Evolutionary conservation across 2,113 vertebrate genomes (phyloP).

Genomic region (Heteronetta atricapilla): DNA sequence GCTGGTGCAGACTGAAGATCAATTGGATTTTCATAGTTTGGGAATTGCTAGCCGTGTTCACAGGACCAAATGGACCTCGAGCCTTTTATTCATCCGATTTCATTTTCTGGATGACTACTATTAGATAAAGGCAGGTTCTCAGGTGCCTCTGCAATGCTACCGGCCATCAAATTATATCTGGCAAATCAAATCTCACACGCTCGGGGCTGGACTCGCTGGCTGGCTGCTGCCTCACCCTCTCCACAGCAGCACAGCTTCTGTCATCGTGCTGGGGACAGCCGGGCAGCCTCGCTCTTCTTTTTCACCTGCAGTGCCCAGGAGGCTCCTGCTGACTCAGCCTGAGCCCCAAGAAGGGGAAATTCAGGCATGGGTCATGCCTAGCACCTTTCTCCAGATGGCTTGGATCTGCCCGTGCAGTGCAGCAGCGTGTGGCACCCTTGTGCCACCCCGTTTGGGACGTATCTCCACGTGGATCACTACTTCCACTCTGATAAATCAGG

Average conservation of each 20-base stretch:
- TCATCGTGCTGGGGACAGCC: accelerated
- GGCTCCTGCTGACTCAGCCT: background rate
- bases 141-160: background rate
- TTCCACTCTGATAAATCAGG: background rate
- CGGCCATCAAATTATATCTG: background rate
- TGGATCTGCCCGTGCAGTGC: background rate
- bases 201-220: background rate
- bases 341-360: background rate
- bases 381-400: background rate
- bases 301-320: background rate
- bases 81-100: conserved; percentile 17
- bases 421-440: background rate
- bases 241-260: accelerated
- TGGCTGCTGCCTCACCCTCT: background rate
- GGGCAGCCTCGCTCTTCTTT: background rate
- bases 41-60: background rate
- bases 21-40: conserved; percentile 9
- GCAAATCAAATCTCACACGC: background rate
- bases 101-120: conserved; percentile 35
- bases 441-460: accelerated
- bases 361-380: accelerated
- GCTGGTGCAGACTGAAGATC: background rate
- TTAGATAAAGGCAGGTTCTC: conserved; percentile 32
- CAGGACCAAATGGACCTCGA: background rate
- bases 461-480: background rate